Evolutionary conservation across 2,113 vertebrate genomes (phyloP).

Genomic region (Xenopus laevis): DNA sequence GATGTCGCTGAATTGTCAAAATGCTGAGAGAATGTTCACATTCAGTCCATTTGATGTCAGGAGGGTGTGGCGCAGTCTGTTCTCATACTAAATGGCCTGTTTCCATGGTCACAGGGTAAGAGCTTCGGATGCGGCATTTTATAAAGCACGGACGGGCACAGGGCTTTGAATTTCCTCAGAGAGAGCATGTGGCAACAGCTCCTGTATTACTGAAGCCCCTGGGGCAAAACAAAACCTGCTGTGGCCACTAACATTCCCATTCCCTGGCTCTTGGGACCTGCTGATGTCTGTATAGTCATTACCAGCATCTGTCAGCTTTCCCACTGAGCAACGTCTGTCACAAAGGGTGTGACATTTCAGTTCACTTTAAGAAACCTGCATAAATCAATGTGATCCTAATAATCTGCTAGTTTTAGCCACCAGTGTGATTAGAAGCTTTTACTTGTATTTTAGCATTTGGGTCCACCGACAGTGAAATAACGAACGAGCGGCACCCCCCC

Average conservation of each 20-base stretch:
- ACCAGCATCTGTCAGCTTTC: slow-evolving; percentile 29
- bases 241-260: slow-evolving; percentile 1
- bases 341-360: neutral
- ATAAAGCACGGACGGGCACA: neutral
- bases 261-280: slow-evolving; percentile 3
- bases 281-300: slow-evolving; percentile 20
- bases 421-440: too few relatives aligned
- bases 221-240: slow-evolving; percentile 13
- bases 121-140: neutral
- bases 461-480: too few relatives aligned
- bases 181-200: neutral
- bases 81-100: neutral
- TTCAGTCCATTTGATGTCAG: neutral
- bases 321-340: slow-evolving; percentile 3
- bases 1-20: too few relatives aligned
- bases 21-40: too few relatives aligned
- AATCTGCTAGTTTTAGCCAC: too few relatives aligned
- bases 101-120: neutral
- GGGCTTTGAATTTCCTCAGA: neutral
- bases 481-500: too few relatives aligned
- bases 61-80: neutral
- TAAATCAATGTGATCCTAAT: neutral
- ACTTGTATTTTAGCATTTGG: too few relatives aligned
- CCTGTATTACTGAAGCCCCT: neutral
- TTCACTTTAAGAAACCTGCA: neutral